A percentile compares a stretch with the other conserved stretches of the same genome.
Conservation (phyloP, 2,113 vertebrate genomes). For the Apeltes quadracus region DNA sequence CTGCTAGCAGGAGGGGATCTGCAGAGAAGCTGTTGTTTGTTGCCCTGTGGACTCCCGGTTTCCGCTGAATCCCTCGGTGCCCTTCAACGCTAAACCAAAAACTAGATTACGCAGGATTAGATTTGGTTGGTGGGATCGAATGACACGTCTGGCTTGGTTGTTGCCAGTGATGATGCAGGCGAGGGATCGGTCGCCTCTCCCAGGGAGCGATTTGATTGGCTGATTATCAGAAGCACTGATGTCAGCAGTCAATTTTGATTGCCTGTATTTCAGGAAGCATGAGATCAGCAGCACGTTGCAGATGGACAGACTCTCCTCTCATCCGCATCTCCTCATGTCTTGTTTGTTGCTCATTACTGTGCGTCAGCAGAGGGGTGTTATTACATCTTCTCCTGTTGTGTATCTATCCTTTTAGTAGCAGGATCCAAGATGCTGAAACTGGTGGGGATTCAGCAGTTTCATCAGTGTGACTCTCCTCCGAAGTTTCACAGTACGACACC, state of each 20-base stretch:
- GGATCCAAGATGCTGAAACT: not conserved
- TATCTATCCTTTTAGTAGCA: not conserved
- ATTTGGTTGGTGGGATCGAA: not conserved
- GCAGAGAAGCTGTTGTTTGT: slow-evolving; percentile 29
- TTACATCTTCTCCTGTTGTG: not conserved
- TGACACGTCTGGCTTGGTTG: not conserved
- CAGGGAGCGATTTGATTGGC: slow-evolving; percentile 20
- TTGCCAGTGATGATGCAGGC: slow-evolving; percentile 6
- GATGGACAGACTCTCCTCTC: slow-evolving; percentile 32
- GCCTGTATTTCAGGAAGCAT: slow-evolving; percentile 25
- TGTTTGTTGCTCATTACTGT: not conserved
- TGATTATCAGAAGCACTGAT: slow-evolving; percentile 24
- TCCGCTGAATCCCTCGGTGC: slow-evolving; percentile 28
- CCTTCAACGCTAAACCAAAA: not conserved
- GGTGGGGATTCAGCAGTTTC: not conserved
- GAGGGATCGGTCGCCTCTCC: not conserved
- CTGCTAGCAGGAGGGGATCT: not conserved
- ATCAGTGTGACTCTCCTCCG: not conserved
- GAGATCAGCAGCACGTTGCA: slow-evolving; percentile 38
- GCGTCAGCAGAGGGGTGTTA: not conserved
- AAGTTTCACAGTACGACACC: not conserved
- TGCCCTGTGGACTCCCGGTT: slow-evolving; percentile 41
- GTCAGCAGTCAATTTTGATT: slow-evolving; percentile 41
- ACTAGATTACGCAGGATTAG: slow-evolving; percentile 17
- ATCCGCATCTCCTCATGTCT: slow-evolving; percentile 1